Conservation (phyloP, 2,888 invertebrate species). For the Scaptodrosophila latifasciaeformis region DNA sequence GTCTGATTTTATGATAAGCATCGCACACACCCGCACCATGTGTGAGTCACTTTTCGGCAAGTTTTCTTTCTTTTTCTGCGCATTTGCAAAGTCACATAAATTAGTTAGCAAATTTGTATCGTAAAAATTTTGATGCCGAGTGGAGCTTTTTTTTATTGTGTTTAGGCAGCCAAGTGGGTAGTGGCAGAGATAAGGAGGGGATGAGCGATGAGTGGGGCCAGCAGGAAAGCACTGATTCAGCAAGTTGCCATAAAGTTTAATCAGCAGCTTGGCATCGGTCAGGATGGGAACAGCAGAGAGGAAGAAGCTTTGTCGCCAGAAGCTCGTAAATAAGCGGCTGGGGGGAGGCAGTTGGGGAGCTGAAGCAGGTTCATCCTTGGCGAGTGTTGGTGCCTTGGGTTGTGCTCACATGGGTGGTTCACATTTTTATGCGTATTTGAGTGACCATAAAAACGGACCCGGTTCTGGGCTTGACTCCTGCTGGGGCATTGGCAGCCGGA, state of each 20-base stretch:
- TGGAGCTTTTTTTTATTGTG: conserved; percentile 41
- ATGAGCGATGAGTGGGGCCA: conserved; percentile 9
- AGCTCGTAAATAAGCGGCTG: conserved; percentile 57
- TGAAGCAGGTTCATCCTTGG: no score
- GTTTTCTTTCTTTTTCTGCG: conserved; percentile 19
- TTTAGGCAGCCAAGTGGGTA: conserved; percentile 38
- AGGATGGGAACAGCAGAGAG: no score
- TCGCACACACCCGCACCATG: conserved; percentile 22
- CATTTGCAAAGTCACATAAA: conserved; percentile 44
- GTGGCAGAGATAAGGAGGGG: background rate
- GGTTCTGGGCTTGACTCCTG: conserved; percentile 8
- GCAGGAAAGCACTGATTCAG: conserved; percentile 60
- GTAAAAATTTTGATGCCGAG: conserved; percentile 52
- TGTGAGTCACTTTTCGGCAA: no score
- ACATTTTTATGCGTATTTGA: conserved; percentile 57
- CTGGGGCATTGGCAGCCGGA: conserved; percentile 5
- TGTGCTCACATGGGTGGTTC: conserved; percentile 13
- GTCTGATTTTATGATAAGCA: no score
- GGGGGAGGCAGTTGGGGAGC: no score
- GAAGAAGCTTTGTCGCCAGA: no score
- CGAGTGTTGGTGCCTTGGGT: no score
- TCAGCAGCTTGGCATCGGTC: conserved; percentile 64
- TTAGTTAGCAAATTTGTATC: conserved; percentile 56
- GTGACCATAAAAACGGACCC: conserved; percentile 54
- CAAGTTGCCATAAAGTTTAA: conserved; percentile 71